These are phyloP conservation scores for Porites rus DNA, from an alignment of 92 coral and sea anemone genomes.

Conservation along the genomic window DNA sequence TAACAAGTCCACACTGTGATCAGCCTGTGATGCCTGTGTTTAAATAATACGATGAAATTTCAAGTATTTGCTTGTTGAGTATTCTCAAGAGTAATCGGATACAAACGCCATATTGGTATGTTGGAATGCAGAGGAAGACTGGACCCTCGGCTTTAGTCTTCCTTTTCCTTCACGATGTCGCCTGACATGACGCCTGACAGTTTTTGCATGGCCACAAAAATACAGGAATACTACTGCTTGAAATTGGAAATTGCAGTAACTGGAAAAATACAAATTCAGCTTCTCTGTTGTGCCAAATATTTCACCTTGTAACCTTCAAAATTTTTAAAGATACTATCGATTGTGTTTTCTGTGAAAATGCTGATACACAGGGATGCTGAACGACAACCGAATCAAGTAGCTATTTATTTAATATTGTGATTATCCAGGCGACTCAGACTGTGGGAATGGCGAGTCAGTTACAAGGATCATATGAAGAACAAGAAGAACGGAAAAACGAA, in stretches of 20 bases:
- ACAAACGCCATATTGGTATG: background rate
- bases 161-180: background rate
- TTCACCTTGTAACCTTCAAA: background rate
- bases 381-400: too few relatives aligned
- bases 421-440: too few relatives aligned
- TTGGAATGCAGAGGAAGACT: background rate
- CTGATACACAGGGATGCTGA: too few relatives aligned
- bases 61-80: background rate
- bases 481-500: background rate
- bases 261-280: background rate
- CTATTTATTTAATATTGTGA: too few relatives aligned
- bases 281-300: background rate
- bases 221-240: background rate
- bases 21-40: background rate
- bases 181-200: background rate
- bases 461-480: background rate
- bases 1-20: background rate
- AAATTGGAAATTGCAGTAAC: background rate
- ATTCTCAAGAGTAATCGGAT: background rate
- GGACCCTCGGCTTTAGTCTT: conserved; percentile 15
- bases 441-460: background rate
- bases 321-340: background rate
- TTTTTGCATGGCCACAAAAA: conserved; percentile 15
- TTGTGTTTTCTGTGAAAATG: background rate
- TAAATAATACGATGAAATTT: too few relatives aligned